Conservation (phyloP, 2,113 vertebrate species). For the Odontesthes bonariensis region DNA sequence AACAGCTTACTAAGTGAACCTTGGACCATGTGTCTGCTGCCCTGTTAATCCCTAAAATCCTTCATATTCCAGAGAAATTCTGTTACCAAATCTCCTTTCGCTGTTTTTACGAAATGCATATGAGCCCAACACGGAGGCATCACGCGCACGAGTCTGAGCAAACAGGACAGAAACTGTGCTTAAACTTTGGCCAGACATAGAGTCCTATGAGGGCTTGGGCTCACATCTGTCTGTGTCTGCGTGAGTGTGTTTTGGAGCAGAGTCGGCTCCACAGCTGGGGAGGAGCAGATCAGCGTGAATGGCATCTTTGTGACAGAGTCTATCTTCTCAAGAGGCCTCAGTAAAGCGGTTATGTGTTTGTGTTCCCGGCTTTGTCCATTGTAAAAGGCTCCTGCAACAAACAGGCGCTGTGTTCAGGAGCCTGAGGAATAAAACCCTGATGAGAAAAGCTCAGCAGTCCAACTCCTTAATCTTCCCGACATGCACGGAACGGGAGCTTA, state of each 20-base stretch:
- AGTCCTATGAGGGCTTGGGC: constrained; percentile 7
- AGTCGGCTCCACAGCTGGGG: constrained; percentile 57
- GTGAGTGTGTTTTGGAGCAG: constrained; percentile 20
- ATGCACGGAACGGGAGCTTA: constrained; percentile 16
- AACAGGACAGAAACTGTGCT: constrained; percentile 32
- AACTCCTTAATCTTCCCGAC: constrained; percentile 36
- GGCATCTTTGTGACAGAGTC: constrained; percentile 70
- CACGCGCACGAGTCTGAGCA: constrained; percentile 1
- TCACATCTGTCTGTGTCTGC: constrained; percentile 44
- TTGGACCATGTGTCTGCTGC: constrained; percentile 62
- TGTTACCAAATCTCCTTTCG: constrained; percentile 61
- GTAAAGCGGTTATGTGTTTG: constrained; percentile 62
- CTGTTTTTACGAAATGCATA: constrained; percentile 18
- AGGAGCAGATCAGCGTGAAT: constrained; percentile 62
- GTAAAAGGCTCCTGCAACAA: constrained; percentile 64
- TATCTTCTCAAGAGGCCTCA: constrained; percentile 68
- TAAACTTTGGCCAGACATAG: constrained; percentile 15
- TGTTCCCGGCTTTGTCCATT: constrained; percentile 73
- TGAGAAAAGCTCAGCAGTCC: constrained; percentile 35
- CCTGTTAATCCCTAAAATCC: constrained; percentile 73
- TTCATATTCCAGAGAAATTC: constrained; percentile 64
- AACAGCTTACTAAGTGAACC: constrained; percentile 54
- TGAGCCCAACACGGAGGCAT: constrained; percentile 20
- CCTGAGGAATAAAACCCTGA: constrained; percentile 34
- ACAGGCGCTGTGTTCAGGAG: constrained; percentile 58